A percentile compares a stretch with the other conserved stretches of the same genome.
These are phyloP conservation scores for Amphimallon solstitiale DNA, from an alignment of 2,888 invertebrate genomes.

Conservation along the genomic window DNA sequence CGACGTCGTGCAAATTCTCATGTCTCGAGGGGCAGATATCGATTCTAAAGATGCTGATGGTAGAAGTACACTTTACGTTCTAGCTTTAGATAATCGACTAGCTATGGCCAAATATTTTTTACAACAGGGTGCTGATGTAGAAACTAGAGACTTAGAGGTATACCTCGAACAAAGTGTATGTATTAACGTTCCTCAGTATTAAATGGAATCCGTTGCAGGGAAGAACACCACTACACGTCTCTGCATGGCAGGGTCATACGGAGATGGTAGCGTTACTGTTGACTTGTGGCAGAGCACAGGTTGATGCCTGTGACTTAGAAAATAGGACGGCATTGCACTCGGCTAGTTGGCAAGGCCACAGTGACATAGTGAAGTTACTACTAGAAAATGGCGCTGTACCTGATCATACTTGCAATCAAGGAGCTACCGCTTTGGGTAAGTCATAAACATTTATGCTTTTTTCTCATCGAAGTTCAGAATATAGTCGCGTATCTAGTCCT, in stretches of 20 bases:
- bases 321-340: conserved; percentile 91
- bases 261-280: conserved; percentile 88
- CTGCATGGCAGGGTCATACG: conserved; percentile 93
- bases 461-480: no score
- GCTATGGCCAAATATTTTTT: conserved; percentile 86
- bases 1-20: conserved; percentile 77
- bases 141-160: conserved; percentile 87
- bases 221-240: conserved; percentile 88
- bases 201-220: conserved; percentile 67
- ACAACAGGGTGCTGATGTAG: conserved; percentile 83
- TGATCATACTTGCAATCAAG: conserved; percentile 93
- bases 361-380: conserved; percentile 81
- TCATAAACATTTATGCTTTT: no score
- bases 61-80: conserved; percentile 89
- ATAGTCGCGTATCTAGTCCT: no score
- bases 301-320: conserved; percentile 89
- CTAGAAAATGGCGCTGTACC: conserved; percentile 84
- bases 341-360: conserved; percentile 95
- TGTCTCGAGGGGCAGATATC: conserved; percentile 81
- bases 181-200: neutral
- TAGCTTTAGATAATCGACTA: conserved; percentile 87
- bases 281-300: conserved; percentile 80
- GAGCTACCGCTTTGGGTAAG: conserved; percentile 88
- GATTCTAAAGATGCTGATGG: conserved; percentile 93
- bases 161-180: conserved; percentile 23